Percentiles rank a stretch among this genome's conserved stretches.
phyloP scores from a whole-genome alignment of 1,140 invertebrate genomes.

The Steinernema khuongi region DNA sequence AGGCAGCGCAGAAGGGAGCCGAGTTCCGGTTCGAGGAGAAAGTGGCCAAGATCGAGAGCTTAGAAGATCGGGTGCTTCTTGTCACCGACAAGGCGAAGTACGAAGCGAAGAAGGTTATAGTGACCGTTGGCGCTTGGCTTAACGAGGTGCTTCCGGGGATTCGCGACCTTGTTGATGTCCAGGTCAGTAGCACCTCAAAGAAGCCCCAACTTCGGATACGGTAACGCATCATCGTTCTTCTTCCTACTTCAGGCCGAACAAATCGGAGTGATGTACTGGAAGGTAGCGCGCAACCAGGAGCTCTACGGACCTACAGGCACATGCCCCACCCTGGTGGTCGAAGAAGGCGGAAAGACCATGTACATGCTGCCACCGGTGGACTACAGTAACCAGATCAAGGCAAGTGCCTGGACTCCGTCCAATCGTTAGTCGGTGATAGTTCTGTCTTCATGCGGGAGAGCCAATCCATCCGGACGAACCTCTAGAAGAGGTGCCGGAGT shows the following conservation, averaged over 20 bases:
- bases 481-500: background rate
- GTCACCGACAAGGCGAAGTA: background rate
- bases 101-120: background rate
- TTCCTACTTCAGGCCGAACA: background rate
- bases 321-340: background rate
- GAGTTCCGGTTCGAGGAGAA: background rate
- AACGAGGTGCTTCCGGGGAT: background rate
- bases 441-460: background rate
- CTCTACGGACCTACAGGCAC: background rate
- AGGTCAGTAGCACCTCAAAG: no score
- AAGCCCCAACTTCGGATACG: background rate
- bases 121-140: background rate
- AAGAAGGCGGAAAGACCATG: background rate
- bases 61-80: background rate
- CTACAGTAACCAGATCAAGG: background rate
- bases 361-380: background rate
- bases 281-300: background rate
- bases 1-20: background rate
- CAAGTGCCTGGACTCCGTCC: background rate
- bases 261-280: background rate
- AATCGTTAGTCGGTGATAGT: background rate
- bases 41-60: background rate
- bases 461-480: background rate
- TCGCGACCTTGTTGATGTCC: background rate
- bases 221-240: background rate